Percentiles rank a stretch among this genome's conserved stretches.
Conservation (phyloP, 2,797 vertebrate genomes). For the Catostomus latipinnis region DNA sequence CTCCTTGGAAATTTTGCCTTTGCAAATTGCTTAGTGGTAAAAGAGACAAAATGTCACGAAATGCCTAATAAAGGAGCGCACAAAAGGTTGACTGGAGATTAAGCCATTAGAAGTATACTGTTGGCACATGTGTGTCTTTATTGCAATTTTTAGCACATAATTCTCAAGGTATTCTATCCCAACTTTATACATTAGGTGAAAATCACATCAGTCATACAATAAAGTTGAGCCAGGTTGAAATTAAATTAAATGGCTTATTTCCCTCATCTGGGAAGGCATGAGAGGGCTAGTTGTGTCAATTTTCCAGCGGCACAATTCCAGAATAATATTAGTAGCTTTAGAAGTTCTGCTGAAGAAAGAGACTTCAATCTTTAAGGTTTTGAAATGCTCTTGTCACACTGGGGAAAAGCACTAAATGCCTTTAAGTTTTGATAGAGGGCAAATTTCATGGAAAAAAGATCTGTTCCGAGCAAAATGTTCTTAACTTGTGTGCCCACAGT, state of each 20-base stretch:
- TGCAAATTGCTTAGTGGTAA: not conserved
- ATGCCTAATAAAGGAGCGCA: not conserved
- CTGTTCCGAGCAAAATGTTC: constrained; percentile 18
- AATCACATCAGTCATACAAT: not conserved
- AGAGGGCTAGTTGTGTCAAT: not conserved
- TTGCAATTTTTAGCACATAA: not conserved
- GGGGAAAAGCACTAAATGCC: constrained; percentile 15
- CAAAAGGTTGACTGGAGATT: not conserved
- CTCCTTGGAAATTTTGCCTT: no score
- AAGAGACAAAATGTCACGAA: not conserved
- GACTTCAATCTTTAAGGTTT: constrained; percentile 2
- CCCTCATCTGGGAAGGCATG: not conserved
- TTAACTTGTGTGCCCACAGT: constrained; percentile 38
- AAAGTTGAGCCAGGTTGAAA: not conserved
- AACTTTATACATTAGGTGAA: not conserved
- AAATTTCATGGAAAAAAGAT: constrained; percentile 10
- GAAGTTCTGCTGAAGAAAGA: not conserved
- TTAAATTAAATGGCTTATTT: constrained; percentile 14
- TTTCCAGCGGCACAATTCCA: constrained; percentile 25
- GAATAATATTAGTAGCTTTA: constrained; percentile 11
- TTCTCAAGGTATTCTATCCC: not conserved
- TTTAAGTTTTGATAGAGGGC: constrained; percentile 43
- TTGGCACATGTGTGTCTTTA: not conserved
- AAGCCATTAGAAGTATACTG: not conserved
- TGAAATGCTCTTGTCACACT: constrained; percentile 8